Base-by-base conservation (phyloP, 2,888 invertebrate genomes). In the Torymus texanus region DNA sequence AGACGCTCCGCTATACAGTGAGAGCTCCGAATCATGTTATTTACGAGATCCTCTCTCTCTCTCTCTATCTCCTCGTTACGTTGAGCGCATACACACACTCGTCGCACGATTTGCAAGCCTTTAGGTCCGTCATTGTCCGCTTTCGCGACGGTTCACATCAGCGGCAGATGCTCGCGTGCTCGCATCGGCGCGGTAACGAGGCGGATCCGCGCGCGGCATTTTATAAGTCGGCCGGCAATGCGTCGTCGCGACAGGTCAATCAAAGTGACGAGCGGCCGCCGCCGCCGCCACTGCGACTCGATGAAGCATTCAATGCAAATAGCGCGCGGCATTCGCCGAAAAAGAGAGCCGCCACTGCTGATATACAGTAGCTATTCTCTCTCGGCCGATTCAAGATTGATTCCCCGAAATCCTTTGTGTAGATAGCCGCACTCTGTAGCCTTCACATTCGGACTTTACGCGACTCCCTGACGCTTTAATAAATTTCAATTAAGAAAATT, bases 231-330 rank as follows among this genome's bases (percentile, higher is more conserved):
- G 65, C 41, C 65, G 41, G 41, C 41, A 63, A 79, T 61, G 71
- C 51, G 56, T 59, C 73, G 77, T 67, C 79, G 61, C 81, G 81
- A 81, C 78, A 72, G 79, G 76, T 81, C 81, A 79, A 81, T 81
- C 81, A 81, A 81, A 76, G 81, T 81, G 79, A 81, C 78, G 81
- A 68, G 79, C 59, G 71, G 59, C 29, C 59, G 62, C 75, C 11
- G 41, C 24, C 18, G 72, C 53, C 24, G 41, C 8, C 41, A 8
- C 5, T 1, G 41, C 8, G 41, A 0, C 16, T 73, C 77, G 81
- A 81, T 76, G 81, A 79, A 81, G 79, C 81, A 81, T 81, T 81
- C 79, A 81, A 81, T 81, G 81, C 81, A 81, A 81, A 81, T 81
- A 65, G 62, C 61, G 65, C 3, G 14, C 14, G 55, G 12, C 29